Base-by-base conservation (phyloP, 2,888 invertebrate genomes). In the Drosophila tripunctata region DNA sequence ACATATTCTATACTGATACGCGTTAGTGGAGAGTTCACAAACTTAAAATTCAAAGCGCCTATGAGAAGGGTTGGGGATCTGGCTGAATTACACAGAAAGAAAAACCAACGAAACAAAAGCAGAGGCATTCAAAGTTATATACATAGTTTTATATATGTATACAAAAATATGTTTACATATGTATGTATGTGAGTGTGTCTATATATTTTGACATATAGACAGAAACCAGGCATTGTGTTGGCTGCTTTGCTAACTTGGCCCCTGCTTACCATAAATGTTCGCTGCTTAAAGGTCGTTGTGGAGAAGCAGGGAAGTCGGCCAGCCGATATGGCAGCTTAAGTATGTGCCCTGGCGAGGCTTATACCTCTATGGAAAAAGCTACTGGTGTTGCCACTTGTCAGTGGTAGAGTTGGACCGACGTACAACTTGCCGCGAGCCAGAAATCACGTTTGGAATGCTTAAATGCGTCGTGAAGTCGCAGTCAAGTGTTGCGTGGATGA, bases 361-460 rank as follows among this genome's bases (percentile, higher is more conserved):
- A 71, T 61, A 72, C 64, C 68, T 78, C 56, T 15, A 67, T 48
- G 21, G 27, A 48, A 5, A 35, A 50, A 38, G 50, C n/a, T 14
- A 41, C 14, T 33, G 17, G 31, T 7, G 40, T 40, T 56, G 40
- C 40, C 50, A 57, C 50, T 57, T 57, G 38, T 12, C 35, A 31
- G 51, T 45, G 27, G 17, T 27, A 22, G 51, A 33, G 50, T 36
- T 27, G 14, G 40, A 36, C 35, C 30, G 47, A 41, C 38, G 44
- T 27, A 12, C 51, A 65, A 82, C 61, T 82, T 72, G 82, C 87
- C 78, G 70, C 70, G 69, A 66, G 84, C 75, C 67, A 75, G 66
- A 86, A 83, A 78, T 84, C 83, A 81, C 87, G 83, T 69, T 69
- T 74, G 70, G 87, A 83, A 83, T 83, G 65, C 65, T 67, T 76